phyloP scores from a whole-genome alignment of 2,797 vertebrate genomes.

The Notoglanidium macrostoma region DNA sequence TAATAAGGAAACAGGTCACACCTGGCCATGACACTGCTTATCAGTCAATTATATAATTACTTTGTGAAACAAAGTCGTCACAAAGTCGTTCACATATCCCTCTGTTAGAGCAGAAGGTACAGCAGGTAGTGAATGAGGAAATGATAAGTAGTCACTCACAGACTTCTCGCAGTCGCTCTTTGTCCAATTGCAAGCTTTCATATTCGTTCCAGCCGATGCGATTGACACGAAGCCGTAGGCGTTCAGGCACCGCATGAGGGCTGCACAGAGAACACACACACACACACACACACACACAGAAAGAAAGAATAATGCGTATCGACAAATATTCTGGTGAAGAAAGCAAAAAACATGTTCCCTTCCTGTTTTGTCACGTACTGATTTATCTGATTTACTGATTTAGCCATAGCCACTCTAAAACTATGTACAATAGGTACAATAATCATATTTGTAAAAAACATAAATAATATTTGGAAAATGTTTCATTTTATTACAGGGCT shows the following conservation, averaged over 20 bases:
- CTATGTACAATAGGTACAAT: neutral
- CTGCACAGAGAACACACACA: constrained; percentile 66
- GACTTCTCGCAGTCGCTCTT: constrained; percentile 92
- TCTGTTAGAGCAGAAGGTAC: neutral
- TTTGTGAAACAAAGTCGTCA: neutral
- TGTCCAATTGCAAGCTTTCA: constrained; percentile 92
- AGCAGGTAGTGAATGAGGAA: neutral
- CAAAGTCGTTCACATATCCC: neutral
- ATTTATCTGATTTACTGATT: neutral
- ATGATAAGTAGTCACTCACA: constrained; percentile 80
- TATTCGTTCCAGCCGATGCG: constrained; percentile 93
- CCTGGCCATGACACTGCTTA: too few relatives aligned
- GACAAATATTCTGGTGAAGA: neutral
- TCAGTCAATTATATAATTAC: too few relatives aligned
- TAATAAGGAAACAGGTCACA: too few relatives aligned
- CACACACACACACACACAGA: constrained; percentile 13
- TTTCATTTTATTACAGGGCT: neutral
- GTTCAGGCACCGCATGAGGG: constrained; percentile 91
- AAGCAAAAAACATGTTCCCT: neutral
- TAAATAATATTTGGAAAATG: neutral
- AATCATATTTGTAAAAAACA: neutral
- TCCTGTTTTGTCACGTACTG: neutral
- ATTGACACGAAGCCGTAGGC: constrained; percentile 93
- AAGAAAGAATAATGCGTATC: neutral
- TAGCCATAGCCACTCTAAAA: neutral